Evolutionary conservation across 2,888 invertebrate genomes (phyloP).

Genomic region (Thera obeliscata): DNA sequence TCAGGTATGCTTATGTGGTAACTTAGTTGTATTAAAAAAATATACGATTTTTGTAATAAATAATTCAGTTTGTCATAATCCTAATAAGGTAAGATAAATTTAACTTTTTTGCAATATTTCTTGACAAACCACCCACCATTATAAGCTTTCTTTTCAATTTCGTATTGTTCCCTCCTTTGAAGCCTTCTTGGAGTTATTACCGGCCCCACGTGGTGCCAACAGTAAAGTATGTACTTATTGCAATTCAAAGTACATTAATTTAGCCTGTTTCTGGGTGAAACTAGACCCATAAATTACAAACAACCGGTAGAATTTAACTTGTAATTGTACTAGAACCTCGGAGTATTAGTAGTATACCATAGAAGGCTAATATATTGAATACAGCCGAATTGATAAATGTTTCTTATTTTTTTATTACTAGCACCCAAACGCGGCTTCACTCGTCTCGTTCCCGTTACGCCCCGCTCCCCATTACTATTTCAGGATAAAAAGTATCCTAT

Average conservation of each 20-base stretch:
- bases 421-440: too few relatives aligned
- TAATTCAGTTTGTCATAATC: neutral
- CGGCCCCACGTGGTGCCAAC: conserved; percentile 1
- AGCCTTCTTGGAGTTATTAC: neutral
- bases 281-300: conserved; percentile 21
- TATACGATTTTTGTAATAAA: neutral
- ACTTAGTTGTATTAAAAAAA: too few relatives aligned
- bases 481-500: too few relatives aligned
- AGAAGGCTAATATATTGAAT: too few relatives aligned
- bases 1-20: too few relatives aligned
- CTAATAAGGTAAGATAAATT: neutral
- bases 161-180: conserved; percentile 13
- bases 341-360: neutral
- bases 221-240: neutral
- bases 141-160: conserved; percentile 12
- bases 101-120: neutral
- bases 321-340: conserved; percentile 13
- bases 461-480: too few relatives aligned
- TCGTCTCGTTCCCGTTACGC: too few relatives aligned
- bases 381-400: too few relatives aligned
- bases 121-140: conserved; percentile 4
- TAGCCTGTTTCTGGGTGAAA: conserved; percentile 7
- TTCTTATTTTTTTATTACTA: too few relatives aligned
- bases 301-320: conserved; percentile 25
- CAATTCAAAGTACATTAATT: neutral